These are phyloP conservation scores for Aphelocoma californica DNA, from an alignment of 2,797 vertebrate species.

Conservation along the genomic window DNA sequence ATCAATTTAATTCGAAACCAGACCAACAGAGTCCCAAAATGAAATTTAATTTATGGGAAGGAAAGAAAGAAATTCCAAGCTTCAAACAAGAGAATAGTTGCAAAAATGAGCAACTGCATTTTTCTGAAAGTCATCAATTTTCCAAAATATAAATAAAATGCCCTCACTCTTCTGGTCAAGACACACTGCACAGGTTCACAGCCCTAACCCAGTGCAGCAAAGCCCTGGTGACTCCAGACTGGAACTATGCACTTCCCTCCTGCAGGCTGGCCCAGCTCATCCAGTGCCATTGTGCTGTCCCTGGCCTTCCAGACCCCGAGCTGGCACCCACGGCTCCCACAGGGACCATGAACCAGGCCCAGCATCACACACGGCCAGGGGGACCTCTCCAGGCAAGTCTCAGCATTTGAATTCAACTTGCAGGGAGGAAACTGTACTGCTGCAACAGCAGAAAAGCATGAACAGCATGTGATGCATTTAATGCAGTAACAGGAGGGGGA, in stretches of 20 bases:
- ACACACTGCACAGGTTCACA: not conserved
- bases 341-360: accelerated
- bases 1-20: not conserved
- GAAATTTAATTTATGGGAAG: not conserved
- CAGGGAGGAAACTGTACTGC: not conserved
- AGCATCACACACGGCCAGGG: accelerated
- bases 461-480: not conserved
- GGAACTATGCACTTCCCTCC: not conserved
- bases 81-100: not conserved
- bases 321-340: not conserved
- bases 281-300: not conserved
- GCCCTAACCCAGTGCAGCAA: not conserved
- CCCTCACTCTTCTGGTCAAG: not conserved
- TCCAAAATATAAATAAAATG: not conserved
- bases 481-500: not conserved
- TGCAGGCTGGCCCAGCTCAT: not conserved
- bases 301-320: not conserved
- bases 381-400: not conserved
- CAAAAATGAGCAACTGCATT: not conserved
- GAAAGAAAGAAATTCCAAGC: not conserved
- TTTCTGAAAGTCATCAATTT: not conserved
- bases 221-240: not conserved
- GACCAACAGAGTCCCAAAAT: not conserved
- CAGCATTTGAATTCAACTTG: accelerated
- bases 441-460: not conserved